A percentile compares a stretch with the other conserved stretches of the same genome.
Conservation (phyloP, 2,888 invertebrate genomes). For the Netelia inedita region DNA sequence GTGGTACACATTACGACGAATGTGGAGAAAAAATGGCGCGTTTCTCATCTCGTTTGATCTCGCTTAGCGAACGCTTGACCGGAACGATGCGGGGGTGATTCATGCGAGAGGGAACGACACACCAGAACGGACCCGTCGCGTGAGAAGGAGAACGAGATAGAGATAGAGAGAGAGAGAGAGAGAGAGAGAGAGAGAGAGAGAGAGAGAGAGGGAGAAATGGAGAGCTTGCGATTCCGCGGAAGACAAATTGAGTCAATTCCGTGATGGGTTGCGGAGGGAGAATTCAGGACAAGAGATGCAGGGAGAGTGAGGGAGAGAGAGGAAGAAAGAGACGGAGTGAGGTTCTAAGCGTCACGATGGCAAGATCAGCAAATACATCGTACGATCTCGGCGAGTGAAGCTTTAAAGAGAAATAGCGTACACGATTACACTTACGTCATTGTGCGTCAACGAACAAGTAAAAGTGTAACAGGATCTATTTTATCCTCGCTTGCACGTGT, state of each 20-base stretch:
- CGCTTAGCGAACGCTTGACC: constrained; percentile 49
- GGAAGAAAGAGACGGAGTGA: constrained; percentile 2
- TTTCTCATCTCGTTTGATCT: constrained; percentile 20
- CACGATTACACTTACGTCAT: constrained; percentile 63
- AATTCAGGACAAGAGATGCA: constrained; percentile 13
- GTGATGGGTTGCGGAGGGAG: constrained; percentile 7
- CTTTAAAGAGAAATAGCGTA: constrained; percentile 30
- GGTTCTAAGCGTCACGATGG: not conserved
- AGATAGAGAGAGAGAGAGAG: not conserved
- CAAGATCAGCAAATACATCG: constrained; percentile 12
- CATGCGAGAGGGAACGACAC: constrained; percentile 9
- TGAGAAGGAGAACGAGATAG: not conserved
- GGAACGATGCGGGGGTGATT: constrained; percentile 33
- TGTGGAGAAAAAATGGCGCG: not conserved
- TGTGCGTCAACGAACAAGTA: constrained; percentile 35
- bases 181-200: not conserved
- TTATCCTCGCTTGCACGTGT: constrained; percentile 34
- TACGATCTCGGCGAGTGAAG: not conserved
- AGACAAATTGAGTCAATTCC: constrained; percentile 61
- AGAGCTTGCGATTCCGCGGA: not conserved
- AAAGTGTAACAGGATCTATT: constrained; percentile 52
- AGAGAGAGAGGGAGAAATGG: not conserved
- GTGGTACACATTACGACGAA: not conserved
- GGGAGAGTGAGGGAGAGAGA: not conserved
- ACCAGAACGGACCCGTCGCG: not conserved